A percentile compares a stretch with the other conserved stretches of the same genome.
Conservation (phyloP, 2,113 vertebrate genomes). For the Felis chaus region DNA sequence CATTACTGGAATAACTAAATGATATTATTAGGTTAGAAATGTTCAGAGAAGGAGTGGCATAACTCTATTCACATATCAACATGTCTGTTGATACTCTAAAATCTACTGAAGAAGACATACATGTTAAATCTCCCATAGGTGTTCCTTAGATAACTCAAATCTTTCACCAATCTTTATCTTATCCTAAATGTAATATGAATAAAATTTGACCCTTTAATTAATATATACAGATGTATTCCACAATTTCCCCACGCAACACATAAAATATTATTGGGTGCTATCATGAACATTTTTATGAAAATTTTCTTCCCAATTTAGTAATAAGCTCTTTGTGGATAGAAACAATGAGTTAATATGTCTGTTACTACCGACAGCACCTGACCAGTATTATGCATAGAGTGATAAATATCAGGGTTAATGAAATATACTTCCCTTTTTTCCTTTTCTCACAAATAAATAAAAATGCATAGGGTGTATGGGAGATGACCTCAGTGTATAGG, state of each 20-base stretch:
- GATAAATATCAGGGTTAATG: not conserved
- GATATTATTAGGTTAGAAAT: not conserved
- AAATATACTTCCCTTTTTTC: not conserved
- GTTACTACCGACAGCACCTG: not conserved
- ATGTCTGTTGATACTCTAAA: not conserved
- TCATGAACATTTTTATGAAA: not conserved
- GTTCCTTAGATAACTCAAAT: not conserved
- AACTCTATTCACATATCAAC: not conserved
- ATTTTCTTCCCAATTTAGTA: not conserved
- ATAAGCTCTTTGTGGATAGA: not conserved
- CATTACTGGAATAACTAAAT: not conserved
- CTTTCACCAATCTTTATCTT: not conserved
- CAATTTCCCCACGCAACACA: not conserved
- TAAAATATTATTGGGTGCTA: not conserved
- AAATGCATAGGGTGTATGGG: not conserved
- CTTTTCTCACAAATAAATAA: not conserved
- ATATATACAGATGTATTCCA: not conserved
- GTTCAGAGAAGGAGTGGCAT: not conserved
- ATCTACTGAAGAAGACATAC: not conserved
- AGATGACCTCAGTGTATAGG: not conserved
- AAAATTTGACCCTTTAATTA: not conserved
- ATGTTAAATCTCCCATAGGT: not conserved
- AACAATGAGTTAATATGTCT: not conserved
- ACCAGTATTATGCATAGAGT: not conserved
- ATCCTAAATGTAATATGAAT: not conserved